Base-by-base conservation (phyloP, 2,888 invertebrate genomes). In the Pandemis cinnamomeana region DNA sequence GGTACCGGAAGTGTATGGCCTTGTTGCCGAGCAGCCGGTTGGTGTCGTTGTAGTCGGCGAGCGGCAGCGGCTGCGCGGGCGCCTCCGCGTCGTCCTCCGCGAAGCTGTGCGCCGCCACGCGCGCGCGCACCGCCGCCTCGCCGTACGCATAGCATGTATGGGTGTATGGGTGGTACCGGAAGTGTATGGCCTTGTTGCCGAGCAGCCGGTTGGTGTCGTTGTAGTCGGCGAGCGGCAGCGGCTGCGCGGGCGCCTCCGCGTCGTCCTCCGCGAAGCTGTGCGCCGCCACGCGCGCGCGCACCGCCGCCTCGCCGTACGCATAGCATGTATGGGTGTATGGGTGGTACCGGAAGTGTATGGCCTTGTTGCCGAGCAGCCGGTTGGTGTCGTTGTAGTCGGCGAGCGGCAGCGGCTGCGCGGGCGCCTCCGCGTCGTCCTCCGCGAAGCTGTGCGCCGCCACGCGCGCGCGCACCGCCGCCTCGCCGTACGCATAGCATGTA, bases 171-270 rank as follows among this genome's bases (percentile, higher is more conserved):
- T 5, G 82, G 79, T 87, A 97, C 97, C 97, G 95, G 94, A 98
- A 97, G 95, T 98, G 98, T 81, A 99, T 98, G 79, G 97, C 97
- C 94, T 98, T 98, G 81, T 97, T 97, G 82, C 98, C 96, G 81
- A 99, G 95, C 87, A 99, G 96, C 80, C 98, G 96, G 95, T 99
- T 98, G 93, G 98, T 97, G 92, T 98, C 98, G 76, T 95, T 95
- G 77, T 96, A 96, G 89, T 98, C 97, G 67, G 96, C 95, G 77
- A 98, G 95, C 75, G 96, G 96, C 86, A 97, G 96, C 90, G 97
- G 96, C 71, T 96, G 96, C 82, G 97, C 97, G 88, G 98, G 97
- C 77, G 89, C 85, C 81, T 88, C 90, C 75, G 83, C 44, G 82
- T 95, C 94, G 85, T 97, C 96, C 78, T 98, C 97, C 76, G 96